phyloP scores from a whole-genome alignment of 1,140 invertebrate species.

The Caerostris darwini region DNA sequence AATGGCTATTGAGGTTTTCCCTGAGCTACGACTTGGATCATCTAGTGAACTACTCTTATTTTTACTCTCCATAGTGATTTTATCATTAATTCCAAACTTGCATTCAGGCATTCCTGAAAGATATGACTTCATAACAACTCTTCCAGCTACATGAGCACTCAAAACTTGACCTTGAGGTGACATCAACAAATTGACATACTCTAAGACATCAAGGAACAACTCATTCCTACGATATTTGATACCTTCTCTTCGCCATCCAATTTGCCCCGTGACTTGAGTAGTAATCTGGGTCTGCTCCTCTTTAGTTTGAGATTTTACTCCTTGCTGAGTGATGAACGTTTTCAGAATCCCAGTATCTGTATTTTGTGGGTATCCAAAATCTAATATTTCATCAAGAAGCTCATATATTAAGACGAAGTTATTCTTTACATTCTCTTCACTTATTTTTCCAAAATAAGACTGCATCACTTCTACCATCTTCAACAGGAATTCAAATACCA shows the following conservation, averaged over 20 bases:
- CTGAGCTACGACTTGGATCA: slow-evolving; percentile 85
- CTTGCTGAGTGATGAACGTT: slow-evolving; percentile 99
- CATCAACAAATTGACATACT: slow-evolving; percentile 99
- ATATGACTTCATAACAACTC: slow-evolving; percentile 99
- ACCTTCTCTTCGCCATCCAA: slow-evolving; percentile 99
- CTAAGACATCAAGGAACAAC: slow-evolving; percentile 98
- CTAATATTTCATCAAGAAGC: slow-evolving; percentile 98
- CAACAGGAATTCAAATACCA: slow-evolving; percentile 99
- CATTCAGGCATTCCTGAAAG: slow-evolving; percentile 99
- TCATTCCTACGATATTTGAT: slow-evolving; percentile 99
- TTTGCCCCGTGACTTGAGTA: slow-evolving; percentile 89
- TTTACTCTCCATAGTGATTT: slow-evolving; percentile 99
- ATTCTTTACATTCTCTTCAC: slow-evolving; percentile 99
- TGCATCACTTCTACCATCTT: slow-evolving; percentile 99
- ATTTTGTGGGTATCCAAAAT: slow-evolving; percentile 99
- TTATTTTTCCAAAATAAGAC: slow-evolving; percentile 99
- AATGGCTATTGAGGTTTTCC: slow-evolving; percentile 98
- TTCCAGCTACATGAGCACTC: slow-evolving; percentile 99
- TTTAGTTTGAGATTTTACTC: slow-evolving; percentile 98
- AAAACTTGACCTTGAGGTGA: slow-evolving; percentile 99
- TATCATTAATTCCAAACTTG: slow-evolving; percentile 99
- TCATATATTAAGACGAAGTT: slow-evolving; percentile 99
- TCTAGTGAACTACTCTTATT: slow-evolving; percentile 90
- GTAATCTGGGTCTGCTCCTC: slow-evolving; percentile 99
- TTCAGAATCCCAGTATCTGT: slow-evolving; percentile 99